Conservation (phyloP, 2,888 invertebrate genomes). For the Pseudococcus longispinus region DNA sequence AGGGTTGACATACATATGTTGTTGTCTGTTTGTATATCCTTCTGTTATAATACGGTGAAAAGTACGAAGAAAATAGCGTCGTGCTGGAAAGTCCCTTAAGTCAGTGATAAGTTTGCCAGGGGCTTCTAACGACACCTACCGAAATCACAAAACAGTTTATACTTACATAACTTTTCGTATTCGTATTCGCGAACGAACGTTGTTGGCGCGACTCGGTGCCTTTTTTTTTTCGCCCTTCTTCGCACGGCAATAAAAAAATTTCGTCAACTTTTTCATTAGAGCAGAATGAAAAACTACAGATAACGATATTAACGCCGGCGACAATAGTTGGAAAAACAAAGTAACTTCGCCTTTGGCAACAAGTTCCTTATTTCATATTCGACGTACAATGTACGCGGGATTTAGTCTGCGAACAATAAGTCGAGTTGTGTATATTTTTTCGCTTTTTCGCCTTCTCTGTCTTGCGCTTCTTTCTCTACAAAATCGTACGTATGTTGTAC, state of each 20-base stretch:
- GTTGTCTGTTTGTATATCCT: not conserved
- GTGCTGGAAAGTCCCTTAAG: not conserved
- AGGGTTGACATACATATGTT: not conserved
- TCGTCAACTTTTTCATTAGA: conserved; percentile 26
- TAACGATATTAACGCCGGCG: conserved; percentile 26
- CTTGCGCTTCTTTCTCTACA: not conserved
- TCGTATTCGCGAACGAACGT: not conserved
- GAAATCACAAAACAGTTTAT: conserved; percentile 4
- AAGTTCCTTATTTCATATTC: conserved; percentile 47
- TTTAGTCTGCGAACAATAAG: conserved; percentile 40
- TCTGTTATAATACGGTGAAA: not conserved
- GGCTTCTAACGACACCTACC: not conserved
- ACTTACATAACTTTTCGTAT: not conserved
- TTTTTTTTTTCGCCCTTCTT: not conserved
- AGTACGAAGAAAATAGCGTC: not conserved
- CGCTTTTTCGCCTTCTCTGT: not conserved
- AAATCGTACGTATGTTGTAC: not conserved
- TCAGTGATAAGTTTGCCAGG: not conserved
- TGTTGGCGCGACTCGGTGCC: not conserved
- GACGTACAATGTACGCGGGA: conserved; percentile 21
- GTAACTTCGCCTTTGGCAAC: conserved; percentile 49
- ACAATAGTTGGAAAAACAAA: conserved; percentile 44
- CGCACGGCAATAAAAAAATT: conserved; percentile 9
- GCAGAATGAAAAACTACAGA: conserved; percentile 41
- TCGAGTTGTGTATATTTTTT: not conserved